A percentile compares a stretch with the other conserved stretches of the same genome.
Conservation (phyloP, 2,113 vertebrate genomes). For the Zapornia atra region DNA sequence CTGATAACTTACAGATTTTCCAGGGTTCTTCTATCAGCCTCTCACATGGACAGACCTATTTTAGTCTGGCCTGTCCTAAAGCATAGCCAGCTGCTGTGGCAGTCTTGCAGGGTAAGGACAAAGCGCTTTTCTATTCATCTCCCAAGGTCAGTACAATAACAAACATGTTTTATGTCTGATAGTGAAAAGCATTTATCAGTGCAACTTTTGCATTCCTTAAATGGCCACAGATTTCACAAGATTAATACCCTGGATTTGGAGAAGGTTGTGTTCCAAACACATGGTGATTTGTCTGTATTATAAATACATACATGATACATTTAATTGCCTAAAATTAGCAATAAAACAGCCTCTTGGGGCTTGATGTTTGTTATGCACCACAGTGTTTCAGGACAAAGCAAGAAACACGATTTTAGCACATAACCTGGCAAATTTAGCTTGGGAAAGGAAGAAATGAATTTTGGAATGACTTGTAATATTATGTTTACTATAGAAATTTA, state of each 20-base stretch:
- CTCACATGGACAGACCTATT: slow-evolving; percentile 33
- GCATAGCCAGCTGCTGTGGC: slow-evolving; percentile 47
- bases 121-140: slow-evolving; percentile 2
- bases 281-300: not conserved
- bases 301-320: not conserved
- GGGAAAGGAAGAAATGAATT: slow-evolving; percentile 27
- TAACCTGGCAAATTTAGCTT: not conserved
- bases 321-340: slow-evolving; percentile 38
- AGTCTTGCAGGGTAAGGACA: slow-evolving; percentile 35
- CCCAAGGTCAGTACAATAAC: slow-evolving; percentile 59
- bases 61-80: slow-evolving; percentile 50
- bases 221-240: not conserved
- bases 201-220: not conserved
- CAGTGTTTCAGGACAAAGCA: not conserved
- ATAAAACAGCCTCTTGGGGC: not conserved
- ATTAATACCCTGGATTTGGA: not conserved
- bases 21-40: not conserved
- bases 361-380: slow-evolving; percentile 24
- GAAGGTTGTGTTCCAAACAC: not conserved
- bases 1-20: not conserved
- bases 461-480: slow-evolving; percentile 24
- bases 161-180: slow-evolving; percentile 20
- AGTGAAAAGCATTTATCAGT: slow-evolving; percentile 22
- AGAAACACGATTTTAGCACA: slow-evolving; percentile 8
- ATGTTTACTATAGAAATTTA: slow-evolving; percentile 25